phyloP scores from a whole-genome alignment of 2,888 invertebrate species.

The Drosophila longiperda region DNA sequence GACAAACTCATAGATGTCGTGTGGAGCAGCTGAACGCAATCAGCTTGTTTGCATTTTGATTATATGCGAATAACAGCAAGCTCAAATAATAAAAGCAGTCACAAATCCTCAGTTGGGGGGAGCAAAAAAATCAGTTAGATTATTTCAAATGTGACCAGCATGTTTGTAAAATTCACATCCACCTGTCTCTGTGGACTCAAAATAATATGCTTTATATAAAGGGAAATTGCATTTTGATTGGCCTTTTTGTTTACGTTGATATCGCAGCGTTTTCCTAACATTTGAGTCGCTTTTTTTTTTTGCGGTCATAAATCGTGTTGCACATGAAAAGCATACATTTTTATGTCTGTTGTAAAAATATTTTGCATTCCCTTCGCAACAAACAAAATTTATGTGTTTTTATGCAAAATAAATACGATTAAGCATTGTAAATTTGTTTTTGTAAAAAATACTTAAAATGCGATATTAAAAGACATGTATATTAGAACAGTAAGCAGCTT shows the following conservation, averaged over 20 bases:
- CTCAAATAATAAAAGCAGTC: conserved; percentile 14
- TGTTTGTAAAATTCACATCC: conserved; percentile 7
- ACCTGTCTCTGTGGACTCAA: conserved; percentile 34
- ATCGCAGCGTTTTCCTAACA: conserved; percentile 53
- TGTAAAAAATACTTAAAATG: conserved; percentile 15
- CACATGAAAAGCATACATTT: conserved; percentile 42
- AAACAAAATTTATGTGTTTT: conserved; percentile 42
- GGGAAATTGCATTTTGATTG: conserved; percentile 78
- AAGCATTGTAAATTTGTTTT: conserved; percentile 12
- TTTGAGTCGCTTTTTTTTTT: not conserved
- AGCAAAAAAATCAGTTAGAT: conserved; percentile 25
- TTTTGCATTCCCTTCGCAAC: conserved; percentile 3
- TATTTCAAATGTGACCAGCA: conserved; percentile 25
- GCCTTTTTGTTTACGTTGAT: conserved; percentile 67
- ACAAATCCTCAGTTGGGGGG: not conserved
- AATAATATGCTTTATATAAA: conserved; percentile 59
- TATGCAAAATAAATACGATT: conserved; percentile 64
- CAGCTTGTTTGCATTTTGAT: conserved; percentile 78
- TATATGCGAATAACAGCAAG: conserved; percentile 55
- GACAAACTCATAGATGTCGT: conserved; percentile 73
- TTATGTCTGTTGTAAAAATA: conserved; percentile 31
- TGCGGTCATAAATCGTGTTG: conserved; percentile 52
- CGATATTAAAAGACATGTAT: conserved; percentile 38
- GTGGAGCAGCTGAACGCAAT: conserved; percentile 52
- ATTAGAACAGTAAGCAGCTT: not conserved